A percentile compares a stretch with the other conserved stretches of the same genome.
phyloP scores from a whole-genome alignment of 1,140 invertebrate genomes.

The Maconellicoccus hirsutus region DNA sequence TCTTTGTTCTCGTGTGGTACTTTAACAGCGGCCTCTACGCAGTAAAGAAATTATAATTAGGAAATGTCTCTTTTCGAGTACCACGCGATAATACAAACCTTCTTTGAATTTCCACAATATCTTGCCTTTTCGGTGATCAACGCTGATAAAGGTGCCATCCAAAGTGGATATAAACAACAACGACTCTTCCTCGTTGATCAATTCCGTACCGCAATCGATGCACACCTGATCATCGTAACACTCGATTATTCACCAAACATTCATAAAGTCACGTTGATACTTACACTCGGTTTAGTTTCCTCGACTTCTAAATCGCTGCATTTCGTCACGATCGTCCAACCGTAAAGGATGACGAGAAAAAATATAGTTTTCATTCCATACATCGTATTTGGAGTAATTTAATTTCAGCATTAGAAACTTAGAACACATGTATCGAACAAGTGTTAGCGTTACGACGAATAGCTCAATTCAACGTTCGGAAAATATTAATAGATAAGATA shows the following conservation, averaged over 20 bases:
- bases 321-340: background rate
- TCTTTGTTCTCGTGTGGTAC: slow-evolving; percentile 46
- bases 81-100: slow-evolving; percentile 40
- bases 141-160: slow-evolving; percentile 75
- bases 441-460: background rate
- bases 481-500: too few species aligned
- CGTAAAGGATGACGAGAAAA: background rate
- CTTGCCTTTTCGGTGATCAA: slow-evolving; percentile 68
- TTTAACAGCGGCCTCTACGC: slow-evolving; percentile 65
- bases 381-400: background rate
- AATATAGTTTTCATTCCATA: background rate
- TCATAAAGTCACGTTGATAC: background rate
- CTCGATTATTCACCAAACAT: background rate
- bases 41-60: slow-evolving; percentile 32
- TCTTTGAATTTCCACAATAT: slow-evolving; percentile 82
- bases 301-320: slow-evolving; percentile 1
- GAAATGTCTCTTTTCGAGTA: slow-evolving; percentile 23
- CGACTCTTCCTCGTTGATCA: slow-evolving; percentile 12
- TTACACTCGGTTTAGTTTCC: background rate
- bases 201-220: background rate
- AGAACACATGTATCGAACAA: background rate
- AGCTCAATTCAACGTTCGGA: too few species aligned
- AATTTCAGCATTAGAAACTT: background rate
- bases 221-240: slow-evolving; percentile 1
- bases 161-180: slow-evolving; percentile 74